Base-by-base conservation (phyloP, 2,888 invertebrate genomes). In the Zaprionus bogoriensis region DNA sequence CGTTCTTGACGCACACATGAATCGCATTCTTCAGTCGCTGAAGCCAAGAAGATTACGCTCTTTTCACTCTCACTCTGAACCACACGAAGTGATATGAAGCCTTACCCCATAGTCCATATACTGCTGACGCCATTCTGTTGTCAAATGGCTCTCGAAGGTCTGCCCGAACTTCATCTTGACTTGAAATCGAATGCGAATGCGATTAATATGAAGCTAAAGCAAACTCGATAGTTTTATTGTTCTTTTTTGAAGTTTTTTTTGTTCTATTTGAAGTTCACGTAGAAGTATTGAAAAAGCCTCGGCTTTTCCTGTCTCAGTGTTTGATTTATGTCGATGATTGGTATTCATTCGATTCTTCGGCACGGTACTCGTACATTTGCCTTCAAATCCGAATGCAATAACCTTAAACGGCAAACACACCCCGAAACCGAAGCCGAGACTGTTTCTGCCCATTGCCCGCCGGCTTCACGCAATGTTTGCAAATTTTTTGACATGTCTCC, bases 111-210 rank as follows among this genome's bases (percentile, higher is more conserved):
- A 96, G 84, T 94, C 94, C 68, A 96, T 96, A 88, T 95, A 99
- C 91, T 99, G 99, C 91, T 98, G 98, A 63, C 98, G 94, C 99
- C 99, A 99, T 92, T 99, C 99, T 5, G 98, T 98, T 64, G 99
- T 99, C 83, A 99, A 97, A 90, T 98, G 98, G 45, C 98, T 97
- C 62, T 96, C 94, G 61, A 99, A 92, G 92, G 98, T 98, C 91
- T 99, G 98, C 0, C 98, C 97, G 91, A 99, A 99, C 93, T 98
- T 99, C 99, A 99, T 19, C n/a, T n/a, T n/a, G n/a, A n/a, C n/a
- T n/a, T n/a, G n/a, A n/a, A n/a, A n/a, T n/a, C n/a, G n/a, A n/a
- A n/a, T n/a, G n/a, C n/a, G n/a, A n/a, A n/a, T n/a, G n/a, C n/a
- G n/a, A n/a, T n/a, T n/a, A n/a, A n/a, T n/a, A n/a, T n/a, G n/a